Evolutionary conservation across 2,888 invertebrate species (phyloP).

Genomic region (Drosophila helvetica): DNA sequence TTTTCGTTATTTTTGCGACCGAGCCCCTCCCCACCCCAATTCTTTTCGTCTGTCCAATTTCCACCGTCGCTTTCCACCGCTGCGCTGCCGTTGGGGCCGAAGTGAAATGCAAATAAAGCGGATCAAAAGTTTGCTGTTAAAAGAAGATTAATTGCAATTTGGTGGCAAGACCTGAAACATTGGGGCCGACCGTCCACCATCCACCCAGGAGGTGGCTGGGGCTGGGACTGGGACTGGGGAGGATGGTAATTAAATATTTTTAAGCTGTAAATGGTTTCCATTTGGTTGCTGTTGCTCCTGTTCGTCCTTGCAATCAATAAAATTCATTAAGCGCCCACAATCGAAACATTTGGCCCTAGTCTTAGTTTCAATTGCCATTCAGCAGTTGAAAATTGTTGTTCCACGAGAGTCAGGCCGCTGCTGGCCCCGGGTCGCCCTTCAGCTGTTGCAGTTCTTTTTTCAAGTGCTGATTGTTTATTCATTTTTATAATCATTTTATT

Average conservation of each 20-base stretch:
- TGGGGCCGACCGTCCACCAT: conserved; percentile 6
- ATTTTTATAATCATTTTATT: conserved; percentile 48
- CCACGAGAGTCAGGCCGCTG: neutral
- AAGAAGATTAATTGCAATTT: conserved; percentile 79
- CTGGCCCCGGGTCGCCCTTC: conserved; percentile 1
- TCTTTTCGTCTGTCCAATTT: conserved; percentile 8
- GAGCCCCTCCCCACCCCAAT: conserved; percentile 13
- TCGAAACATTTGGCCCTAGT: conserved; percentile 17
- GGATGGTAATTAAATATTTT: conserved; percentile 76
- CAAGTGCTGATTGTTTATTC: conserved; percentile 52
- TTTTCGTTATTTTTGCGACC: conserved; percentile 56
- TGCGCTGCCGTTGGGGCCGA: conserved; percentile 58
- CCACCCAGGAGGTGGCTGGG: conserved; percentile 2
- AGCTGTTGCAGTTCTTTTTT: conserved; percentile 35
- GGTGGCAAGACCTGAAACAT: conserved; percentile 66
- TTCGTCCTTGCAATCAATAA: conserved; percentile 64
- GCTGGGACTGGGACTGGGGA: neutral
- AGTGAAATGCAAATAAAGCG: conserved; percentile 78
- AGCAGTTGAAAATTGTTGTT: conserved; percentile 41
- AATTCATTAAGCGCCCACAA: conserved; percentile 43
- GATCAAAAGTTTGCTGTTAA: conserved; percentile 79
- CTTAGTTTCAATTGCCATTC: conserved; percentile 57
- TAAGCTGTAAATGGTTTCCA: conserved; percentile 78
- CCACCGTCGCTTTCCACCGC: conserved; percentile 4
- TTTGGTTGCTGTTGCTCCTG: conserved; percentile 70